phyloP scores from a whole-genome alignment of 2,888 invertebrate species.

The Isotomurus palustris region DNA sequence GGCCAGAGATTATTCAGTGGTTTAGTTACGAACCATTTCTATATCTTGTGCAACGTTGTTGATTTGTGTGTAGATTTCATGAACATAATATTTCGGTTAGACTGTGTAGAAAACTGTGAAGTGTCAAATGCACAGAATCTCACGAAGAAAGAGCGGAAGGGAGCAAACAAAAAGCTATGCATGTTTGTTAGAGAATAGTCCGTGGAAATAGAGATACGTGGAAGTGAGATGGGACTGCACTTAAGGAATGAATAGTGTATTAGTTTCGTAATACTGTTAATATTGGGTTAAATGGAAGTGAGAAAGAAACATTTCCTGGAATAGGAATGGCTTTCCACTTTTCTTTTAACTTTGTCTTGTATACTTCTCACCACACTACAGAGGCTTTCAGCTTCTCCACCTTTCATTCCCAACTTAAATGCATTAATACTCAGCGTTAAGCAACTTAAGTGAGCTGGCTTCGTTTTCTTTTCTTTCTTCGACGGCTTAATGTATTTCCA shows the following conservation, averaged over 20 bases:
- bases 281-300: slow-evolving; percentile 13
- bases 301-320: slow-evolving; percentile 4
- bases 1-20: no score
- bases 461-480: no score
- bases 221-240: slow-evolving; percentile 11
- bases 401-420: no score
- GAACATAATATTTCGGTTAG: no score
- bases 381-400: no score
- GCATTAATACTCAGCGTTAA: no score
- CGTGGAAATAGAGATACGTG: not conserved
- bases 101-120: no score
- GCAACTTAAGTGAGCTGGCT: no score
- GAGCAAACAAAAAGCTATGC: not conserved
- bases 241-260: slow-evolving; percentile 14
- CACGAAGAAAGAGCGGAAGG: not conserved
- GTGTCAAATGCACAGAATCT: not conserved
- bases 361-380: not conserved
- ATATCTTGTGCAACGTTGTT: no score
- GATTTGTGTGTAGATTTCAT: no score
- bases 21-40: no score
- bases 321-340: not conserved
- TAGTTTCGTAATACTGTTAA: slow-evolving; percentile 14
- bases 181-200: not conserved
- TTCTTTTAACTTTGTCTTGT: not conserved
- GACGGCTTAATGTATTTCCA: no score